These are phyloP conservation scores for Anoncus sp. DNA, from an alignment of 2,888 invertebrate species.

Conservation along the genomic window DNA sequence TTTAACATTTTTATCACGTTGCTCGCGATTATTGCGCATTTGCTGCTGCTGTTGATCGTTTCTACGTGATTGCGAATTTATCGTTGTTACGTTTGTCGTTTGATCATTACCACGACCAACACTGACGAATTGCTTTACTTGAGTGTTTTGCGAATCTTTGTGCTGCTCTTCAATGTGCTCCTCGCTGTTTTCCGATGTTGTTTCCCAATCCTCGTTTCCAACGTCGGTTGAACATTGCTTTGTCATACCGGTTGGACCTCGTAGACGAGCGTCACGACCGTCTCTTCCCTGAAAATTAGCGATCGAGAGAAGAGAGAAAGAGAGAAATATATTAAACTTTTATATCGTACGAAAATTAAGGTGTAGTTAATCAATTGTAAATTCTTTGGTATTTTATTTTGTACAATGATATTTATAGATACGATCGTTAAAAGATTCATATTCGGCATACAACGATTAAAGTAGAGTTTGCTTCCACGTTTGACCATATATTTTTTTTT, in stretches of 20 bases:
- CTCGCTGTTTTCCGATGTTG: conserved; percentile 93
- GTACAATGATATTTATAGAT: too few species aligned
- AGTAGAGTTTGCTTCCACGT: too few species aligned
- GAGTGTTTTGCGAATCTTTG: conserved; percentile 77
- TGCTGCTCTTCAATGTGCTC: conserved; percentile 81
- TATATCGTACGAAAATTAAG: not conserved
- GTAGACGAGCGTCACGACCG: conserved; percentile 75
- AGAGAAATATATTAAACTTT: not conserved
- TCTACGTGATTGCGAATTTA: conserved; percentile 71
- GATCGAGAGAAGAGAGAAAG: not conserved
- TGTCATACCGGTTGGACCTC: conserved; percentile 71
- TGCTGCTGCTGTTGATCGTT: too few species aligned
- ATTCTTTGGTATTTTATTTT: too few species aligned
- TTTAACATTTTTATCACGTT: conserved; percentile 76
- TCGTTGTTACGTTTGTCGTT: conserved; percentile 61
- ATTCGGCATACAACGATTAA: too few species aligned
- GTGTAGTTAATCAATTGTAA: not conserved
- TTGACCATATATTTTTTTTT: too few species aligned
- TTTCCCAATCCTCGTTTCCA: conserved; percentile 90
- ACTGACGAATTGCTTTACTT: conserved; percentile 74
- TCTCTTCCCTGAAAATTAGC: conserved; percentile 77
- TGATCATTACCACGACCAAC: conserved; percentile 73
- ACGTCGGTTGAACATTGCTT: conserved; percentile 82
- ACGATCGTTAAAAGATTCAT: too few species aligned
- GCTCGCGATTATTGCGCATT: conserved; percentile 66